Conservation (phyloP, 2,888 invertebrate genomes). For the Scaptomyza polygonia region DNA sequence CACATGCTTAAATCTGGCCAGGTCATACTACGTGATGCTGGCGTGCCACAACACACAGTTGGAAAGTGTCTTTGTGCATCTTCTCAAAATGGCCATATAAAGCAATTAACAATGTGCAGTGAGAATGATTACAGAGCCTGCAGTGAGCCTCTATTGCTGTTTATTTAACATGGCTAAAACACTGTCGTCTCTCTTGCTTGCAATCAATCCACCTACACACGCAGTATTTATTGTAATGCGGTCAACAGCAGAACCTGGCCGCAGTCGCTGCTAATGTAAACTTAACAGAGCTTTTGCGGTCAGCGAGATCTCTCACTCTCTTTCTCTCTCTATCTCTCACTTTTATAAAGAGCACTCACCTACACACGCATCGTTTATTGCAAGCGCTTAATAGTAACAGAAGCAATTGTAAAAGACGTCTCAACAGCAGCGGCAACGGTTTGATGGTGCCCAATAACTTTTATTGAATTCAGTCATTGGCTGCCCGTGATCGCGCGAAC, state of each 20-base stretch:
- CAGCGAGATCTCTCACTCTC: background rate
- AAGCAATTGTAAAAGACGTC: slow-evolving; percentile 18
- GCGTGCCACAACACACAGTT: slow-evolving; percentile 5
- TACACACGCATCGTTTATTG: slow-evolving; percentile 43
- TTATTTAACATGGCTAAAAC: slow-evolving; percentile 4
- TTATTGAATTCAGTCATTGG: slow-evolving; percentile 78
- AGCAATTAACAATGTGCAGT: slow-evolving; percentile 40
- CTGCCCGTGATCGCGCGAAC: slow-evolving; percentile 75
- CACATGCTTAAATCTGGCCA: slow-evolving; percentile 43
- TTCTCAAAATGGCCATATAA: slow-evolving; percentile 39
- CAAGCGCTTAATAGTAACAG: slow-evolving; percentile 34
- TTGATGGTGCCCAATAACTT: slow-evolving; percentile 68
- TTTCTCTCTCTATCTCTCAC: slow-evolving; percentile 6
- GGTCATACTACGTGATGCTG: slow-evolving; percentile 38
- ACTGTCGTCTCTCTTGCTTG: slow-evolving; percentile 1
- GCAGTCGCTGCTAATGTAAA: slow-evolving; percentile 17
- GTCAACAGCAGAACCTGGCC: slow-evolving; percentile 7
- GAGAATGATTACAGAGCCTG: slow-evolving; percentile 14
- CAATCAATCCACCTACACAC: slow-evolving; percentile 2
- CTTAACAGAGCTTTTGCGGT: slow-evolving; percentile 25
- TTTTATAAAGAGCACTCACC: slow-evolving; percentile 24
- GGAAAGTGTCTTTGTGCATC: slow-evolving; percentile 35
- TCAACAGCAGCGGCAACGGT: slow-evolving; percentile 36
- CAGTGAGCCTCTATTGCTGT: background rate
- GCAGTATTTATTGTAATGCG: slow-evolving; percentile 1